A percentile compares a stretch with the other conserved stretches of the same genome.
Conservation (phyloP, 2,888 invertebrate species). For the Slavum lentiscoides region DNA sequence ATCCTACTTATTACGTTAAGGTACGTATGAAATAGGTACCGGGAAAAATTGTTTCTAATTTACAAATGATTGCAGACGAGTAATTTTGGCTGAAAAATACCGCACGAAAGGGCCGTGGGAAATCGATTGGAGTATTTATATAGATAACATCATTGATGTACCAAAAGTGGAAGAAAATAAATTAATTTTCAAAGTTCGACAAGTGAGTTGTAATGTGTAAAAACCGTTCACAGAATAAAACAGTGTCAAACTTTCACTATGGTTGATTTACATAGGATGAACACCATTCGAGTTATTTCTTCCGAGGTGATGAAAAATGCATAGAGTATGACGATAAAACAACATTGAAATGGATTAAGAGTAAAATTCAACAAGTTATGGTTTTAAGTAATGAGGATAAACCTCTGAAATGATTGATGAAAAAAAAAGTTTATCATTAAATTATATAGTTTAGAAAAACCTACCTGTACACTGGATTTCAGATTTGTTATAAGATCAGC, state of each 20-base stretch:
- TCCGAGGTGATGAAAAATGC: conserved; percentile 69
- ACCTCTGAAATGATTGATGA: conserved; percentile 58
- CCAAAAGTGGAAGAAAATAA: conserved; percentile 67
- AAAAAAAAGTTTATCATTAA: conserved; percentile 9
- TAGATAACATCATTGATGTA: conserved; percentile 73
- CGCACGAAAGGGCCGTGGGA: conserved; percentile 74
- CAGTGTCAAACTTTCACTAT: conserved; percentile 12
- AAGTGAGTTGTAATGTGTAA: conserved; percentile 63
- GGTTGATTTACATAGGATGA: conserved; percentile 63
- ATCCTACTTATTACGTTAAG: conserved; percentile 72
- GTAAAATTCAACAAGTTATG: conserved; percentile 75
- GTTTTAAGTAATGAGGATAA: conserved; percentile 76
- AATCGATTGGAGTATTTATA: conserved; percentile 73
- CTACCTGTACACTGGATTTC: not conserved
- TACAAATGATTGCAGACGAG: conserved; percentile 65
- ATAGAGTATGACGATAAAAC: conserved; percentile 69
- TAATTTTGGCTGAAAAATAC: conserved; percentile 73
- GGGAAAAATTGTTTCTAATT: conserved; percentile 12
- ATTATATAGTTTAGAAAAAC: conserved; percentile 29
- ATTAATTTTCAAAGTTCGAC: conserved; percentile 72
- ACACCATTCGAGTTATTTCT: conserved; percentile 62
- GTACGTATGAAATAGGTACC: conserved; percentile 61
- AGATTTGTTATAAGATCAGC: not conserved
- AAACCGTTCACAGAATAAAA: not conserved
- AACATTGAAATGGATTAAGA: conserved; percentile 71